Percentiles rank a stretch among this genome's conserved stretches.
phyloP scores from a whole-genome alignment of 2,888 invertebrate genomes.

The Agonopterix heracliana region DNA sequence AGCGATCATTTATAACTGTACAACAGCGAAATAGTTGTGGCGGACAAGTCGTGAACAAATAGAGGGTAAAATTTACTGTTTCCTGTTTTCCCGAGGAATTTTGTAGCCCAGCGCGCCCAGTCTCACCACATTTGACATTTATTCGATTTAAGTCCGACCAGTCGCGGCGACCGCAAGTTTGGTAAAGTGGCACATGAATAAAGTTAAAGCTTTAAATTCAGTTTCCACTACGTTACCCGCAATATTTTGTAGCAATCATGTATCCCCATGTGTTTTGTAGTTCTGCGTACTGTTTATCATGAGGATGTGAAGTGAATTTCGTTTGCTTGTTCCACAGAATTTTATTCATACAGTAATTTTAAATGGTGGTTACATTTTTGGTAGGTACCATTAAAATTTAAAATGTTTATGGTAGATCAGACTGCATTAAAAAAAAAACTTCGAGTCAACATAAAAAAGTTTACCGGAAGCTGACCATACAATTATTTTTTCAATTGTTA shows the following conservation, averaged over 20 bases:
- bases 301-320: too few relatives aligned
- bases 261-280: conserved; percentile 11
- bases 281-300: background rate
- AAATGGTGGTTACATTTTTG: too few relatives aligned
- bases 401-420: too few relatives aligned
- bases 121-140: conserved; percentile 54
- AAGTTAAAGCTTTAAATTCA: conserved; percentile 51
- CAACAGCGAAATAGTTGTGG: conserved; percentile 14
- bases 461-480: too few relatives aligned
- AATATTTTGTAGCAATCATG: background rate
- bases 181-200: conserved; percentile 48
- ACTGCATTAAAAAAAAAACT: too few relatives aligned
- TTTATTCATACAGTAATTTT: too few relatives aligned
- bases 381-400: too few relatives aligned
- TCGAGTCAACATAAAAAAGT: too few relatives aligned
- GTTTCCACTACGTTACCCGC: conserved; percentile 28
- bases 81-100: conserved; percentile 27
- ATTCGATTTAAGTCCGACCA: conserved; percentile 57
- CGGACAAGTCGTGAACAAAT: conserved; percentile 33
- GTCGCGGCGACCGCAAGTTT: conserved; percentile 27
- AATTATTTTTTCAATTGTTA: too few relatives aligned
- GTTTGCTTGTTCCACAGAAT: too few relatives aligned
- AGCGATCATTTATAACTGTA: background rate
- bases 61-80: conserved; percentile 43
- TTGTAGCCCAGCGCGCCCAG: conserved; percentile 10